phyloP scores from a whole-genome alignment of 2,113 vertebrate genomes.

The Sturnira hondurensis region DNA sequence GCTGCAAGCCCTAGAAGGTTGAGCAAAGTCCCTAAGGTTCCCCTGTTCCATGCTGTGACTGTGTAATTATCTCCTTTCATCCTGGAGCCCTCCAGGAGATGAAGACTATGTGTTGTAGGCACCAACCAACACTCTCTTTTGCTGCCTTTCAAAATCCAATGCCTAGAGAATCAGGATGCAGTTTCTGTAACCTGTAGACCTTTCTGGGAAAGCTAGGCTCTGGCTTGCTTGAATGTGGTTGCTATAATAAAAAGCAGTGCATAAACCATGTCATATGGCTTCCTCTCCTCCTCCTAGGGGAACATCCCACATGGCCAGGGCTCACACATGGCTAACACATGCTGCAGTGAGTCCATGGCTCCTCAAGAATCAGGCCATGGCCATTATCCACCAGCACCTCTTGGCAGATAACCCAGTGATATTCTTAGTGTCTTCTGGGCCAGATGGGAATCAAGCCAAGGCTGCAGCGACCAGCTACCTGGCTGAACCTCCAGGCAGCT shows the following conservation, averaged over 20 bases:
- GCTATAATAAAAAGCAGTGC: background rate
- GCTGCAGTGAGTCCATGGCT: background rate
- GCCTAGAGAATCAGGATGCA: background rate
- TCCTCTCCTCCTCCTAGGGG: background rate
- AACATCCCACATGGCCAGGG: background rate
- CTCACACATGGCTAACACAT: background rate
- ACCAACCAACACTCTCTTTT: background rate
- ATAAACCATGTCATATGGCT: background rate
- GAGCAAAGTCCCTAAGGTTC: background rate
- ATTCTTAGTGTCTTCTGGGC: background rate
- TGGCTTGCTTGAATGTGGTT: background rate
- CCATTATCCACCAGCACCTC: background rate
- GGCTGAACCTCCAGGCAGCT: background rate
- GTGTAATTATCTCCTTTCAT: background rate
- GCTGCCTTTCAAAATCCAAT: background rate
- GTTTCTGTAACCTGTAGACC: background rate
- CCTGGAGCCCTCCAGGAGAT: background rate
- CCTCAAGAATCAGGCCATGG: conserved; percentile 19
- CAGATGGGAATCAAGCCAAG: conserved; percentile 4
- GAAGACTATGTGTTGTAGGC: background rate
- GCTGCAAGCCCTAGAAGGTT: background rate
- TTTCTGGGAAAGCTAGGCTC: background rate
- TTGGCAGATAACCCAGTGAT: background rate
- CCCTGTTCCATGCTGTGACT: background rate
- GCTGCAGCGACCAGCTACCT: background rate